Evolutionary conservation across 2,113 vertebrate genomes (phyloP), one percentile per base, ranked within the genome.

Genomic region (Miniopterus natalensis): DNA sequence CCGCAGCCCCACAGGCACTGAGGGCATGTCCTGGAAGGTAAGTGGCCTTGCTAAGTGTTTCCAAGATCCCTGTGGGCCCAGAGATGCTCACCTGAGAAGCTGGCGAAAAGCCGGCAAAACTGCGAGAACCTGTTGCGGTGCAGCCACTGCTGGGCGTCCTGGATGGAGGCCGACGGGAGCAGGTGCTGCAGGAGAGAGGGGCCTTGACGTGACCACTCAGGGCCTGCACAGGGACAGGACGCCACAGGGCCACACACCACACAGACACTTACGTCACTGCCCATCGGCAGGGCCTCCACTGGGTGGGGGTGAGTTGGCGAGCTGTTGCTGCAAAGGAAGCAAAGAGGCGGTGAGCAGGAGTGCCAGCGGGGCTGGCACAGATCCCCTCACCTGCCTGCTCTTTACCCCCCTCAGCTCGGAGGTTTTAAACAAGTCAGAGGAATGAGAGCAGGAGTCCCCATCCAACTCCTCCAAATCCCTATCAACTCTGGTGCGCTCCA

Each of bases 71-170:
- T 8, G 10, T 0, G 11, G 51, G 12, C 31, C 8, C 21, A 7
- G 47, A 74, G 47, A 18, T 0, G 17, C 98, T 97, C 98, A 99
- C 99, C 99, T 65, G 99, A 99, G 98, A 99, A 99, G 98, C 98
- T 99, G 98, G 99, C 98, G 88, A 99, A 99, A 97, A 99, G 99
- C 97, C 99, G 98, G 97, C 99, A 99, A 98, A 99, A 99, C 95
- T 99, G 99, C 7, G 99, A 99, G 98, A 99, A 99, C 95, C 99
- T 98, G 97, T 99, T 99, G 65, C 98, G 99, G 93, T 99, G 98
- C 65, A 99, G 99, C 99, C 99, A 99, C 97, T 99, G 99, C 98
- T 99, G 99, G 87, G 99, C 99, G 42, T 99, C 99, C 98, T 99
- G 99, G 95, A 98, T 99, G 81, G 99, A 99, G 97, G 99, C 98